Percentiles rank a stretch among this genome's conserved stretches.
phyloP scores from a whole-genome alignment of 2,888 invertebrate genomes.

The Eristalinus aeneus region DNA sequence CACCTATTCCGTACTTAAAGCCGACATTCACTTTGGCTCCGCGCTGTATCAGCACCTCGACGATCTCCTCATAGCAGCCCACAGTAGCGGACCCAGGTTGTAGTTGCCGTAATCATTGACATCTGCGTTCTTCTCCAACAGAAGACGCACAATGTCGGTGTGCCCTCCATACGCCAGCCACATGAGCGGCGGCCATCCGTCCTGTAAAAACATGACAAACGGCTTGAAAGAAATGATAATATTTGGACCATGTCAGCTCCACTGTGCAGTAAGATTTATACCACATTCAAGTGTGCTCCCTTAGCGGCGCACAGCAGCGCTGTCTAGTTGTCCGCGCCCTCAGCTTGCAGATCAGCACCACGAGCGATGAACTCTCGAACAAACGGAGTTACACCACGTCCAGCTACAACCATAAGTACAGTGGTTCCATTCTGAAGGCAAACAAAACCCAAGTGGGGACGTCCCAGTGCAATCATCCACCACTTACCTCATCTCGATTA shows the following conservation, averaged over 20 bases:
- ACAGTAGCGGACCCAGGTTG: slow-evolving; percentile 93
- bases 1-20: slow-evolving; percentile 97
- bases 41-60: slow-evolving; percentile 91
- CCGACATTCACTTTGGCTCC: slow-evolving; percentile 97
- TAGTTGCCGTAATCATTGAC: slow-evolving; percentile 97
- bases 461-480: neutral
- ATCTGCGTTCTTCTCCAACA: slow-evolving; percentile 94
- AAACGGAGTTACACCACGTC: slow-evolving; percentile 91
- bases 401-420: slow-evolving; percentile 94
- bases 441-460: slow-evolving; percentile 6
- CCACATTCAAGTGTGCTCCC: slow-evolving; percentile 91
- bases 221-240: neutral
- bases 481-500: slow-evolving; percentile 91
- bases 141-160: slow-evolving; percentile 87
- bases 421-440: slow-evolving; percentile 92
- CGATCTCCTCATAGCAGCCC: slow-evolving; percentile 96
- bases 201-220: slow-evolving; percentile 82
- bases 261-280: slow-evolving; percentile 90
- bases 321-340: slow-evolving; percentile 97
- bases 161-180: slow-evolving; percentile 98
- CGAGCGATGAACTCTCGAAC: slow-evolving; percentile 92
- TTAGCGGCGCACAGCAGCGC: slow-evolving; percentile 94
- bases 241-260: slow-evolving; percentile 85
- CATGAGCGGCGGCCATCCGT: slow-evolving; percentile 98
- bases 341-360: slow-evolving; percentile 95